Evolutionary conservation across 2,113 vertebrate genomes (phyloP).

Genomic region (Ondatra zibethicus): DNA sequence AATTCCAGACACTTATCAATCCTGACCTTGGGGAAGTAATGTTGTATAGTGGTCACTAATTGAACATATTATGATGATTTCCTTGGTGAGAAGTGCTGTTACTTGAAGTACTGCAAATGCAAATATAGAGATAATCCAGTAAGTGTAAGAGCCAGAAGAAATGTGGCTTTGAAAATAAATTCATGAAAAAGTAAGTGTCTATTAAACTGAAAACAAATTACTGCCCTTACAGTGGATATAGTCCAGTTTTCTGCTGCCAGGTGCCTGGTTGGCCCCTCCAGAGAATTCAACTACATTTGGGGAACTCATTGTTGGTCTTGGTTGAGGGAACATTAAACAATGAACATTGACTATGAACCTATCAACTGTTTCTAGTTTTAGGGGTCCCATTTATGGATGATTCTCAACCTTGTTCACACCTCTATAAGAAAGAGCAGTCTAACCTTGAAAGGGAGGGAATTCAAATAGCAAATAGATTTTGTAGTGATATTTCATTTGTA

Average conservation of each 20-base stretch:
- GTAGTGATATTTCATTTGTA: no score
- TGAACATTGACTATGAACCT: neutral
- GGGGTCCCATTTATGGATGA: neutral
- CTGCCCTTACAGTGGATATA: neutral
- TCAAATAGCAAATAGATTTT: constrained; percentile 8
- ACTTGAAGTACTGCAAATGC: neutral
- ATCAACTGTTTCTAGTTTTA: neutral
- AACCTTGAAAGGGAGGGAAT: neutral
- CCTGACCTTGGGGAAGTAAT: neutral
- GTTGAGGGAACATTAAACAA: neutral
- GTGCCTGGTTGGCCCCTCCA: neutral
- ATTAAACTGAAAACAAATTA: neutral
- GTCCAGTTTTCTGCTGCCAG: neutral
- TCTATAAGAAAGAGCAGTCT: neutral
- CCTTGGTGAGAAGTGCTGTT: neutral
- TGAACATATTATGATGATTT: neutral
- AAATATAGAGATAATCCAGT: neutral
- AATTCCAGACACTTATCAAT: neutral
- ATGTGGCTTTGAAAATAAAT: neutral
- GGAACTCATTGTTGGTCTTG: neutral
- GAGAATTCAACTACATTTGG: neutral
- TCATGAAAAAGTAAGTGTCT: neutral
- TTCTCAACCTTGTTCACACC: neutral
- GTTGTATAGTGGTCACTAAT: neutral
- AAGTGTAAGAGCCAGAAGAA: neutral